Evolutionary conservation across 2,797 vertebrate genomes (phyloP), one percentile per base, ranked within the genome.

Genomic region (Dromococcyx pavoninus): DNA sequence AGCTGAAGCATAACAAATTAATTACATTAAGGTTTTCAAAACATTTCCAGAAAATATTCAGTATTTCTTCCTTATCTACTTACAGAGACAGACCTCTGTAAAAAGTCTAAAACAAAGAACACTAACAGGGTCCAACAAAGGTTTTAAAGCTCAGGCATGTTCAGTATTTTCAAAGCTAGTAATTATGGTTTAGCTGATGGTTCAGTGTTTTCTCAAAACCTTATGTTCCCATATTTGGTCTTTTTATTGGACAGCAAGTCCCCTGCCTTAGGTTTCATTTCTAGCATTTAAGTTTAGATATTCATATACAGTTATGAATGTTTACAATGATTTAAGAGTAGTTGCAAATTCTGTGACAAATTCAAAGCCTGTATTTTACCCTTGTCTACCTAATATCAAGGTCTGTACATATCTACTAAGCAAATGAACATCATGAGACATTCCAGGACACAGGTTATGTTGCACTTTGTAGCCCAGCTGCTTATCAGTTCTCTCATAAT

Each of bases 1-100:
- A 81, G 46, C 25, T 44, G 43, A 88, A 70, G 18, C 70, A 94
- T 64, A 96, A 91, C 88, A 96, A 82, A 95, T 90, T 76, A 95
- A 91, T 95, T 86, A 93, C 32, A 50, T 48, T 14, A 64, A 28
- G 13, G 25, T 60, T 94, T 94, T 37, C 56, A 88, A 94, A 93
- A 95, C 77, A 89, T 70, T 87, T 76, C 64, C 84, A 90, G 80
- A 86, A 89, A 91, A 84, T 51, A 75, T 28, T 67, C 61, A 53
- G 15, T 35, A 7, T 44, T 72, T 88, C 65, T 60, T 86, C n/a
- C 19, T 85, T 81, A 81, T 85, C 70, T 88, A 64, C 53, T 78
- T 70, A 89, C 11, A 51, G 43, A 62, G 80, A 75, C 4, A 78
- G 56, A 90, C 93, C 25, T 87, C 3, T 0, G 2, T 17, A 70